These are phyloP conservation scores for Chydorus sphaericus DNA, from an alignment of 2,888 invertebrate genomes.

Conservation along the genomic window DNA sequence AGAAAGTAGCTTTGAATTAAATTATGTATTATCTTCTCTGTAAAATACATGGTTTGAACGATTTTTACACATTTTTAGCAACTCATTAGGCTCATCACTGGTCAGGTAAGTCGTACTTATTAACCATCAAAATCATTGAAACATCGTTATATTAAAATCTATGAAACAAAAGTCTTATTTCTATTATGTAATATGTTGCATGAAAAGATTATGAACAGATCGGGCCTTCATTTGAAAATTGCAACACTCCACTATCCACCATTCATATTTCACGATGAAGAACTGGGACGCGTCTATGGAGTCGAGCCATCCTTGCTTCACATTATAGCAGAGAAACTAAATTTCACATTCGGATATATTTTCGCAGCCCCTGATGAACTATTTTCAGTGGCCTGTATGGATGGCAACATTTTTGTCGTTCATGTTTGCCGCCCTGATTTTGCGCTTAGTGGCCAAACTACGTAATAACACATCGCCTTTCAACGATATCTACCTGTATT, in stretches of 20 bases:
- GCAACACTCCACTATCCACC: constrained; percentile 11
- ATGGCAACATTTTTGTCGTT: background rate
- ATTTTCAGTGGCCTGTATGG: background rate
- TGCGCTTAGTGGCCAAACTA: background rate
- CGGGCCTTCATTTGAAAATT: constrained; percentile 7
- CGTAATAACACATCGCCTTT: background rate
- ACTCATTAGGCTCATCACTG: too few species aligned
- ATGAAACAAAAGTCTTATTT: too few species aligned
- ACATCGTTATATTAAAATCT: too few species aligned
- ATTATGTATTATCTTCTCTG: too few species aligned
- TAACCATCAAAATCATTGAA: too few species aligned
- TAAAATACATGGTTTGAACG: too few species aligned
- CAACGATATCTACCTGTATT: background rate
- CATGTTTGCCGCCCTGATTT: background rate
- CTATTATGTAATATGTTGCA: too few species aligned
- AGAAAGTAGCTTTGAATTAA: too few species aligned
- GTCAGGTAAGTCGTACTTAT: too few species aligned
- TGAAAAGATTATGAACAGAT: too few species aligned
- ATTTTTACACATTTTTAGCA: too few species aligned
- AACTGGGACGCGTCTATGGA: background rate
- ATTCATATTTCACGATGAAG: background rate
- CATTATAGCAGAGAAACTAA: background rate
- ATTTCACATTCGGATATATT: background rate
- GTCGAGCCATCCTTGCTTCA: constrained; percentile 2
- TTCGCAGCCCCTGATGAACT: background rate